Conservation (phyloP, 2,888 invertebrate genomes). For the Leptogaster cylindrica region DNA sequence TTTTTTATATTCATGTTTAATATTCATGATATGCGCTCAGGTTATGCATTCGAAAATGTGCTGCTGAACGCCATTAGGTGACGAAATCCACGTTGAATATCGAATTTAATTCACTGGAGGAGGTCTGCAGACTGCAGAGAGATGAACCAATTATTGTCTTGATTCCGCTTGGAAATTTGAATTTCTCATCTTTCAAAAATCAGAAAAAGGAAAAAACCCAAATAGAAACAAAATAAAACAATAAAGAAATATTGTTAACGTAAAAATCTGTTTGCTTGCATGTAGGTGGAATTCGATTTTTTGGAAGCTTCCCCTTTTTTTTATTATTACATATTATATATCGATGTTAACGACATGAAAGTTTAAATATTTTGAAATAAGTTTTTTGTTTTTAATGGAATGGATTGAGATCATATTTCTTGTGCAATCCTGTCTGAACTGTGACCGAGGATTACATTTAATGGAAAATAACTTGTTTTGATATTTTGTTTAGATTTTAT, state of each 20-base stretch:
- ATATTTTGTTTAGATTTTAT: too few species aligned
- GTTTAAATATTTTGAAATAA: conserved; percentile 4
- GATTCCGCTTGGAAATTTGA: conserved; percentile 8
- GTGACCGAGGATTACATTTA: too few species aligned
- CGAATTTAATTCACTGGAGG: background rate
- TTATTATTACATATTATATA: background rate
- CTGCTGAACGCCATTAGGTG: background rate
- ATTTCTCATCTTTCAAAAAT: background rate
- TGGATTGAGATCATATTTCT: background rate
- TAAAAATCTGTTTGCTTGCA: background rate
- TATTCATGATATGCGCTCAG: conserved; percentile 5
- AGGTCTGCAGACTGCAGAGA: background rate
- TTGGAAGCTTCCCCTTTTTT: background rate
- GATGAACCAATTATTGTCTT: background rate
- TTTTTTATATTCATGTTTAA: background rate
- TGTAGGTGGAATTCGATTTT: conserved; percentile 9
- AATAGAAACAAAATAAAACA: too few species aligned
- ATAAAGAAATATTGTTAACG: too few species aligned
- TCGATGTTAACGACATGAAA: conserved; percentile 4
- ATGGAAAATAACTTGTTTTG: too few species aligned
- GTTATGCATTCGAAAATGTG: background rate
- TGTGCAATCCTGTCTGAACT: too few species aligned
- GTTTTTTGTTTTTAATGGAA: background rate
- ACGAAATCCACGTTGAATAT: background rate
- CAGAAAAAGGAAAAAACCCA: background rate